Evolutionary conservation across 2,888 invertebrate genomes (phyloP), one percentile per base, ranked within the genome.

Genomic region (Limenitis camilla): DNA sequence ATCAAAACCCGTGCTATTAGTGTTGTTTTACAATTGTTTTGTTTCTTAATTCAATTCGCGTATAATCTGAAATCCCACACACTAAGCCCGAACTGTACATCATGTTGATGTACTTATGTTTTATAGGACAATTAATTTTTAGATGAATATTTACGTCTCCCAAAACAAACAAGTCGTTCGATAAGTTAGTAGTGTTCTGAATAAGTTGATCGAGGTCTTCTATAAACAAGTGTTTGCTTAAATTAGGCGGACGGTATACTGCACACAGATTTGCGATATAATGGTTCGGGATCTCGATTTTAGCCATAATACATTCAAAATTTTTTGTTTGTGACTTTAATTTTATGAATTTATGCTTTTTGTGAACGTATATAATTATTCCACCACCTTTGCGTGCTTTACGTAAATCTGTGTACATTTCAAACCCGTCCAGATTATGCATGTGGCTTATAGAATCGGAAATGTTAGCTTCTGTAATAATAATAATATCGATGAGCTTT

Each of bases 51-150:
- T 43, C 43, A 9, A 43, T 43, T 32, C 43, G 43, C 11, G 43
- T 43, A 43, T n/a, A n/a, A n/a, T n/a, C n/a, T n/a, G n/a, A n/a
- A n/a, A n/a, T n/a, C n/a, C n/a, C n/a, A n/a, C n/a, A n/a, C n/a
- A n/a, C n/a, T n/a, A n/a, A n/a, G n/a, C n/a, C n/a, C n/a, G n/a
- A n/a, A n/a, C n/a, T n/a, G 10, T 35, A 45, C 44, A 45, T 45
- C 44, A 35, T 36, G n/a, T 36, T 45, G n/a, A 28, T 45, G 28
- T 45, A 45, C 2, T 45, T 45, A 45, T 45, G 44, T 45, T 45
- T 45, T 10, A 45, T 29, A 36, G 35, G 35, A 36, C 28, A 36
- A 45, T 45, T 10, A 10, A 27, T 27, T 45, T 45, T 45, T 29
- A 45, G 36, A 11, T 45, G 28, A 28, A 35, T 45, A 11, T 45